A percentile compares a stretch with the other conserved stretches of the same genome.
phyloP scores from a whole-genome alignment of 1,140 invertebrate species.

The Anastatus disparis region DNA sequence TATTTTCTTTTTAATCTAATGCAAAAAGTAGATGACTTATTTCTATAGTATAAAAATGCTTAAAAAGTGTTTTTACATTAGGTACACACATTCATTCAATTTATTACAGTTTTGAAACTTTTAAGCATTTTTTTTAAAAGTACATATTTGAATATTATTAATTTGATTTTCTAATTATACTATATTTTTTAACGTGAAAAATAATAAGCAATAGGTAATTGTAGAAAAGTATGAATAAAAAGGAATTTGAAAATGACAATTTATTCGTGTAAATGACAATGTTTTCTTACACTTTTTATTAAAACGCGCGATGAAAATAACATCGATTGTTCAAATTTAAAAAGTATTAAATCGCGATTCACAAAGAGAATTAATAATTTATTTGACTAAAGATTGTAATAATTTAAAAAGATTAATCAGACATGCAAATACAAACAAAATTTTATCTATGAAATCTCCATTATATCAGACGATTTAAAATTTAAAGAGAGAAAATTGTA shows the following conservation, averaged over 20 bases:
- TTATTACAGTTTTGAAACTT: constrained; percentile 8
- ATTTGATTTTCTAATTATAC: background rate
- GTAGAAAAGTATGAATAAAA: constrained; percentile 1
- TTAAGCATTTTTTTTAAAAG: constrained; percentile 5
- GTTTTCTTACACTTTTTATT: constrained; percentile 19
- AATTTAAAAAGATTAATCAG: too few relatives aligned
- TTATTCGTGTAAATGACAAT: constrained; percentile 34
- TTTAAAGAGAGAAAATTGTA: background rate
- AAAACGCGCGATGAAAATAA: constrained; percentile 8
- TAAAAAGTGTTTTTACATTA: constrained; percentile 21
- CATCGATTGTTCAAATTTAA: background rate
- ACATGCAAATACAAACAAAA: background rate
- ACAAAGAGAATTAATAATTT: background rate
- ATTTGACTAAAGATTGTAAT: background rate
- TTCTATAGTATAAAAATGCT: constrained; percentile 7
- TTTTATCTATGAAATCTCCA: background rate
- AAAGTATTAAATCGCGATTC: constrained; percentile 3
- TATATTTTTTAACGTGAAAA: background rate
- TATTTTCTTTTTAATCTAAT: background rate
- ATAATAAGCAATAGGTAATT: constrained; percentile 2
- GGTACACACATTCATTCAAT: background rate
- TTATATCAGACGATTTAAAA: background rate
- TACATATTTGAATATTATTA: background rate
- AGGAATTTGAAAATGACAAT: constrained; percentile 32
- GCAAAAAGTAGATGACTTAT: background rate